Conservation (phyloP, 53 echinoderm and acorn worm species). For the Pentamera pediparva region DNA sequence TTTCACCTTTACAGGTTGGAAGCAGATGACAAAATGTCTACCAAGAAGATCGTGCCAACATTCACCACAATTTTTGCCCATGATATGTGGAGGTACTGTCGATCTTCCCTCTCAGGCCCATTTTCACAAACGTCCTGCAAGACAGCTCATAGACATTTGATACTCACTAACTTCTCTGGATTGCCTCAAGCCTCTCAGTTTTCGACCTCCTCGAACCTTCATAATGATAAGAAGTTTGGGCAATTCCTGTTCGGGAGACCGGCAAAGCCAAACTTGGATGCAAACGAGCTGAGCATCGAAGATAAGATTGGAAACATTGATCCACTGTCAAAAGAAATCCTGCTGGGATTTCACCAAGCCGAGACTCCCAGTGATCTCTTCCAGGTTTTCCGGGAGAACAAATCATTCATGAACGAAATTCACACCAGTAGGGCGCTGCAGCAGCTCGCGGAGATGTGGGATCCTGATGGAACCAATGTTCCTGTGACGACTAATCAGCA, state of each 20-base stretch:
- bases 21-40: too few relatives aligned
- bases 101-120: too few relatives aligned
- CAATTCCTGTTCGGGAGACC: conserved; percentile 11
- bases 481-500: background rate
- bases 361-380: conserved; percentile 12
- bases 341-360: conserved; percentile 37
- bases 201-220: background rate
- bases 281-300: background rate
- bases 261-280: conserved; percentile 6
- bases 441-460: conserved; percentile 43
- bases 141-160: too few relatives aligned
- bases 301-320: background rate
- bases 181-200: background rate
- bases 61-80: too few relatives aligned
- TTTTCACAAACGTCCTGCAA: too few relatives aligned
- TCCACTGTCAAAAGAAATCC: background rate
- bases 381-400: background rate
- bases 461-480: background rate
- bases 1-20: too few relatives aligned
- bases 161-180: too few relatives aligned
- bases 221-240: background rate
- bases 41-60: too few relatives aligned
- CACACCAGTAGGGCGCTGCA: conserved; percentile 46
- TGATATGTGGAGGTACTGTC: too few relatives aligned
- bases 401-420: conserved; percentile 26